Conservation (phyloP, 2,888 invertebrate genomes). For the Mongoloraphidia duomilia region DNA sequence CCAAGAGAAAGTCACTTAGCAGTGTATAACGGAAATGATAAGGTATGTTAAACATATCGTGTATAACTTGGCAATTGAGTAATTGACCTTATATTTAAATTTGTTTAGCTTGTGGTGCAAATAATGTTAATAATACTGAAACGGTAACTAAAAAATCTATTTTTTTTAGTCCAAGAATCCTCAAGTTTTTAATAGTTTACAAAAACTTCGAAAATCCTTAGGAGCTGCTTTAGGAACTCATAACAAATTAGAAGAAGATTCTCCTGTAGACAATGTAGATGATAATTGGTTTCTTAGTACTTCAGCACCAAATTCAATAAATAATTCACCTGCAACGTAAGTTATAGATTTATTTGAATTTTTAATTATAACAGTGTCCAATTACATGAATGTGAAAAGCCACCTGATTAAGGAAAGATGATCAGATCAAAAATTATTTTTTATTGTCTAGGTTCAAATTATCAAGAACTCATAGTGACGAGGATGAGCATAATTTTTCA, state of each 20-base stretch:
- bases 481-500: slow-evolving; percentile 1
- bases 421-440: not conserved
- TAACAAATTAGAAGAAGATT: slow-evolving; percentile 34
- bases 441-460: not conserved
- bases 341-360: not conserved
- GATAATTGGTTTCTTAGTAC: slow-evolving; percentile 72
- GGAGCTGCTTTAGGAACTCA: slow-evolving; percentile 36
- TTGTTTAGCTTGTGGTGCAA: no score
- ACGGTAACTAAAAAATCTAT: not conserved
- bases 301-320: slow-evolving; percentile 64
- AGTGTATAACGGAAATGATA: slow-evolving; percentile 24
- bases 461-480: slow-evolving; percentile 9
- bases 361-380: no score
- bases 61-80: no score
- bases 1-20: slow-evolving; percentile 47
- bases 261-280: slow-evolving; percentile 27
- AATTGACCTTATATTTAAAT: no score
- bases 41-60: slow-evolving; percentile 15
- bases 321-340: slow-evolving; percentile 19
- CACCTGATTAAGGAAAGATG: not conserved
- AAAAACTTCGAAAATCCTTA: slow-evolving; percentile 48
- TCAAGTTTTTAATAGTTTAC: slow-evolving; percentile 47
- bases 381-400: not conserved
- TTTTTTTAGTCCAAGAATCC: slow-evolving; percentile 16
- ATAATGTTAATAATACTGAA: not conserved